Evolutionary conservation across 1,140 invertebrate species (phyloP).

Genomic region (Ceratina calcarata): DNA sequence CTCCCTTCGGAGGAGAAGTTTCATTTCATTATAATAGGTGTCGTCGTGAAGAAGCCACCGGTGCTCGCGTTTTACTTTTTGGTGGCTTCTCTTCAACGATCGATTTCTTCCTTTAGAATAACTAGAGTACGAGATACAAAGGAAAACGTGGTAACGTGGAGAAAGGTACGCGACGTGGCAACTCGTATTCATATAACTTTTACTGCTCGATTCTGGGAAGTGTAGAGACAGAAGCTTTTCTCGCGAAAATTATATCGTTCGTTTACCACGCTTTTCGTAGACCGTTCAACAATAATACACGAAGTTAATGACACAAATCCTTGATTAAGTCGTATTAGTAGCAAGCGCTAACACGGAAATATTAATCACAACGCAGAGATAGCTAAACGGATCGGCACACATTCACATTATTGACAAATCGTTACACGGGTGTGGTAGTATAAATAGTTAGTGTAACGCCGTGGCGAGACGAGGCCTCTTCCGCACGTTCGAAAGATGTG

Average conservation of each 20-base stretch:
- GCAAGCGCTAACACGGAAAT: constrained; percentile 31
- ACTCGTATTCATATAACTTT: neutral
- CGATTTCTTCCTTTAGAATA: neutral
- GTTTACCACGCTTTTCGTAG: neutral
- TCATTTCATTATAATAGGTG: constrained; percentile 36
- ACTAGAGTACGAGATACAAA: neutral
- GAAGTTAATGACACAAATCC: neutral
- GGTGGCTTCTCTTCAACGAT: neutral
- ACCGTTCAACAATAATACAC: neutral
- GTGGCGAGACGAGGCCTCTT: neutral
- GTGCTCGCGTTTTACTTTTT: neutral
- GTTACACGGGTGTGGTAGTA: neutral
- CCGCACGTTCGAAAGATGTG: neutral
- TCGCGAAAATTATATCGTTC: neutral
- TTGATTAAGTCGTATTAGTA: constrained; percentile 34
- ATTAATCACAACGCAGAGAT: constrained; percentile 43
- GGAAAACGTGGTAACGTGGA: neutral
- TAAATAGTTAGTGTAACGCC: constrained; percentile 7
- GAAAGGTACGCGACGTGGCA: neutral
- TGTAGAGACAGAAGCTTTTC: neutral
- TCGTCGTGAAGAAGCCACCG: neutral
- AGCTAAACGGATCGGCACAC: constrained; percentile 4
- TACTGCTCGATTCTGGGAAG: neutral
- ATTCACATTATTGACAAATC: constrained; percentile 9
- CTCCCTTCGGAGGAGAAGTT: constrained; percentile 75